Conservation (phyloP, 1,140 invertebrate genomes). For the Hirudo medicinalis region DNA sequence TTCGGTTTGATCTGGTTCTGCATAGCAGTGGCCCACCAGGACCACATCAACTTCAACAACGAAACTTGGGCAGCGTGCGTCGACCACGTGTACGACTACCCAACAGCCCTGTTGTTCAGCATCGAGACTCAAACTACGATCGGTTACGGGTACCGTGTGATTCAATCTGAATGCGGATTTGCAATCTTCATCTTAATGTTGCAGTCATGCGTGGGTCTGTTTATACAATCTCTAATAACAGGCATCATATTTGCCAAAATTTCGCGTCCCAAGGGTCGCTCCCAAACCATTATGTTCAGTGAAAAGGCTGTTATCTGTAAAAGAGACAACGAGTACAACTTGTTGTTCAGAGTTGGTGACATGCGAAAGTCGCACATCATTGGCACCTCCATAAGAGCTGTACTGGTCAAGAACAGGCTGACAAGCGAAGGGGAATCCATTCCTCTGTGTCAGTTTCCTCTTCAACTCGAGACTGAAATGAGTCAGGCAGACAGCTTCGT, state of each 20-base stretch:
- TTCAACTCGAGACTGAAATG: conserved; percentile 43
- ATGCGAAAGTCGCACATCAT: conserved; percentile 80
- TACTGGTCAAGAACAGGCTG: conserved; percentile 58
- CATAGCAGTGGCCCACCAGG: conserved; percentile 30
- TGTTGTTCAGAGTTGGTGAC: conserved; percentile 43
- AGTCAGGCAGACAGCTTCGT: conserved; percentile 30
- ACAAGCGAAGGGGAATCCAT: conserved; percentile 36
- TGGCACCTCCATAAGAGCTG: conserved; percentile 64
- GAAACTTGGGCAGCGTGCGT: conserved; percentile 25
- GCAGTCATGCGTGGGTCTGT: conserved; percentile 24
- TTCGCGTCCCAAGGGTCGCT: conserved; percentile 31
- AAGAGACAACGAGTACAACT: conserved; percentile 59
- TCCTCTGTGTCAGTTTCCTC: conserved; percentile 31
- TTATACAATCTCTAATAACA: conserved; percentile 24
- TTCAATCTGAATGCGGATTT: conserved; percentile 40
- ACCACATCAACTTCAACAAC: conserved; percentile 41
- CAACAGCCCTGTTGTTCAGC: conserved; percentile 33
- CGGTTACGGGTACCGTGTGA: conserved; percentile 48
- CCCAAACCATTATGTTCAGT: conserved; percentile 37
- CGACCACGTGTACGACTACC: conserved; percentile 27
- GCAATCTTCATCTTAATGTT: conserved; percentile 23
- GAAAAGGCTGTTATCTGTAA: conserved; percentile 42
- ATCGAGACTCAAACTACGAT: conserved; percentile 40
- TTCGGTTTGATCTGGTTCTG: conserved; percentile 37
- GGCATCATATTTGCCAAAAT: conserved; percentile 26